These are phyloP conservation scores for Pyrochroa serraticornis DNA, from an alignment of 2,888 invertebrate species.

Conservation along the genomic window DNA sequence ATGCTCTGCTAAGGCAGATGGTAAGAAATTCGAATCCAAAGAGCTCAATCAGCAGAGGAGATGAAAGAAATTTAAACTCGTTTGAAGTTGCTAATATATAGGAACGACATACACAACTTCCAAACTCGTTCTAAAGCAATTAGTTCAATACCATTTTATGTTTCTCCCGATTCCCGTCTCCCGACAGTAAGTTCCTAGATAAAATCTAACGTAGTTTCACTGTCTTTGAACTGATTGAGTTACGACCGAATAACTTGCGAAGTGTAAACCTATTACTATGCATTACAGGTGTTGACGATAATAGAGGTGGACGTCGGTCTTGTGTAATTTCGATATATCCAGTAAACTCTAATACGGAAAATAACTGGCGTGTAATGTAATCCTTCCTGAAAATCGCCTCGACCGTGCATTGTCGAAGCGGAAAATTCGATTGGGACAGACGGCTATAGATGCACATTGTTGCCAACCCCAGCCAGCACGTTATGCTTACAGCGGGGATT, in stretches of 20 bases:
- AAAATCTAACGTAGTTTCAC: no score
- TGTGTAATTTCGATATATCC: background rate
- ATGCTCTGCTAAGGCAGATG: no score
- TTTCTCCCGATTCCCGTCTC: no score
- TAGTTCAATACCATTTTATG: no score
- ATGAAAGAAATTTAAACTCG: no score
- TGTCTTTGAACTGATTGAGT: background rate
- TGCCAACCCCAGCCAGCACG: constrained; percentile 1
- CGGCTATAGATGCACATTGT: constrained; percentile 33
- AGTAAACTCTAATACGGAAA: constrained; percentile 9
- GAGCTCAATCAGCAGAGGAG: no score
- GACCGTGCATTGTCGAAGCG: constrained; percentile 30
- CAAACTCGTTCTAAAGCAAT: no score
- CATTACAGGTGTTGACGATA: background rate
- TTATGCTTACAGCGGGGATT: constrained; percentile 9
- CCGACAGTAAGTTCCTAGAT: no score
- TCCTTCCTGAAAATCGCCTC: constrained; percentile 31
- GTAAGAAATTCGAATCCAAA: no score
- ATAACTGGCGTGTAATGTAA: constrained; percentile 30
- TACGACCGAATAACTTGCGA: constrained; percentile 17
- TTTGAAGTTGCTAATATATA: no score
- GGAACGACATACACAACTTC: no score
- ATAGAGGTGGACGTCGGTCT: no score
- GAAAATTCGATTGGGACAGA: constrained; percentile 35
- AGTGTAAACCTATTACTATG: constrained; percentile 6